Evolutionary conservation across 2,888 invertebrate species (phyloP).

Genomic region (Lochmaea capreae): DNA sequence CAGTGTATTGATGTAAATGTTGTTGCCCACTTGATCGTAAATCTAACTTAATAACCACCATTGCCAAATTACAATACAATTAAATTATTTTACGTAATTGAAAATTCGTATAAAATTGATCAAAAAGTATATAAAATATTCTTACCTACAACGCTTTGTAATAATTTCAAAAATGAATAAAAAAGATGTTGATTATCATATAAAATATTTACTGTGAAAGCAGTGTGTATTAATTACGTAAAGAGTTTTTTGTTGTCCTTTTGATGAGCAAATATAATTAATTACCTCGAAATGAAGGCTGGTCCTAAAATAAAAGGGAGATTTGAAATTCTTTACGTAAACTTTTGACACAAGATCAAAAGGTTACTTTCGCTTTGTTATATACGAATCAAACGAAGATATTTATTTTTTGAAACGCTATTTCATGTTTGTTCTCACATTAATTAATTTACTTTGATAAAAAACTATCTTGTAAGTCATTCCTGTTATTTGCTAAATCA

Average conservation of each 20-base stretch:
- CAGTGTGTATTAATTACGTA: slow-evolving; percentile 3
- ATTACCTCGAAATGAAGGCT: slow-evolving; percentile 12
- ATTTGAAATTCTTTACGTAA: slow-evolving; percentile 7
- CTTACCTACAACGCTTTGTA: background rate
- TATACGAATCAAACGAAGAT: background rate
- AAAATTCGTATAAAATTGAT: too few relatives aligned
- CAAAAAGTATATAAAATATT: too few relatives aligned
- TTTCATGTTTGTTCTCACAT: background rate
- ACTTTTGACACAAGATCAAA: slow-evolving; percentile 9
- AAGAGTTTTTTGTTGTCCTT: slow-evolving; percentile 10
- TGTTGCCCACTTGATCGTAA: too few relatives aligned
- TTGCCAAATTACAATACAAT: too few relatives aligned
- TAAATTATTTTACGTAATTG: too few relatives aligned
- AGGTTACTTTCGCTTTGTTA: slow-evolving; percentile 8
- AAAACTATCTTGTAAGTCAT: too few relatives aligned
- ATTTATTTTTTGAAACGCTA: background rate
- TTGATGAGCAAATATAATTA: slow-evolving; percentile 10
- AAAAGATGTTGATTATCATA: background rate
- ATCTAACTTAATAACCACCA: too few relatives aligned
- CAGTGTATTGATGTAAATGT: too few relatives aligned
- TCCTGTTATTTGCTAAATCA: too few relatives aligned
- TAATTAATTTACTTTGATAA: background rate
- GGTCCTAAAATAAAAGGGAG: slow-evolving; percentile 1
- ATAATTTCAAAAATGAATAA: background rate
- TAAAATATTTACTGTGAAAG: background rate